phyloP scores from a whole-genome alignment of 2,113 vertebrate genomes.

The Atrichornis clamosus region DNA sequence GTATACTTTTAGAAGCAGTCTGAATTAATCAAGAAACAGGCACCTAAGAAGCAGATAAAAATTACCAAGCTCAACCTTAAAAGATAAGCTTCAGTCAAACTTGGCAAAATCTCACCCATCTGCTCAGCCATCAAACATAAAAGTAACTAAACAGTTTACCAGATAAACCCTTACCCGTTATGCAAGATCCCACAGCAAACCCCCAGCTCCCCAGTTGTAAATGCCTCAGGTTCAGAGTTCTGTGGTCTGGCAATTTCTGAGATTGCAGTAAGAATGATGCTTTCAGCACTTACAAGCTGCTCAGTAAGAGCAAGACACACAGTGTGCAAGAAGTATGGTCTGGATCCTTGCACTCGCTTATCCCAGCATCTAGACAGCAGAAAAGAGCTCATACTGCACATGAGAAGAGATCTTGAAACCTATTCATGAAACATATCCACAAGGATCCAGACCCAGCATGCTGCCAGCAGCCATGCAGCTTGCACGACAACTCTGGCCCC shows the following conservation, averaged over 20 bases:
- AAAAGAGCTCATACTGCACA: not conserved
- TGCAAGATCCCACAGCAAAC: not conserved
- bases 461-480: not conserved
- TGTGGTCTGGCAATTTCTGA: not conserved
- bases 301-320: not conserved
- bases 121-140: not conserved
- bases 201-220: not conserved
- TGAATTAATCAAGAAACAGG: not conserved
- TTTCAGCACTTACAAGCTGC: not conserved
- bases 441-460: not conserved
- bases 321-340: not conserved
- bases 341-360: not conserved
- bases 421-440: not conserved
- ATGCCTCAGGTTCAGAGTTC: not conserved
- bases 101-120: not conserved
- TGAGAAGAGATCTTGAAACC: not conserved
- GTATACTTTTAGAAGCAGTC: not conserved
- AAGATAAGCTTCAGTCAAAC: not conserved
- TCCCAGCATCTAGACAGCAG: not conserved
- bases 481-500: not conserved
- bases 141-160: not conserved
- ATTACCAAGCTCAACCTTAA: not conserved
- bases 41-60: not conserved
- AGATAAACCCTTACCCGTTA: not conserved
- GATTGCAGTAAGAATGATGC: not conserved